Evolutionary conservation across 2,888 invertebrate species (phyloP).

Genomic region (Cybosia mesomella): DNA sequence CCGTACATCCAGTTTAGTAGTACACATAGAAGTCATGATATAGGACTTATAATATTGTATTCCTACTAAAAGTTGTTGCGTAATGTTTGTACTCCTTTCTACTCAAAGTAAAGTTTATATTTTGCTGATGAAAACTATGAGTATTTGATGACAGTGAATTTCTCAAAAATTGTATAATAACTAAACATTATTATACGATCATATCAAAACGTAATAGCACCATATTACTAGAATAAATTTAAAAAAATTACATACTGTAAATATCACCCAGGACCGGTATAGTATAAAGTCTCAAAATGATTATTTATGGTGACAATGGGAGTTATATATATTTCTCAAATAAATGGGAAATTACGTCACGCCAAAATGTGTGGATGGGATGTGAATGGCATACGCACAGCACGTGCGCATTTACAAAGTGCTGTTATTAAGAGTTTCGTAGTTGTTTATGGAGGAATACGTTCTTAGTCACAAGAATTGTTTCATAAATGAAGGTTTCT

Average conservation of each 20-base stretch:
- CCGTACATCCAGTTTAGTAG: background rate
- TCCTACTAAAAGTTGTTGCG: background rate
- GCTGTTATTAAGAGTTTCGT: slow-evolving; percentile 7
- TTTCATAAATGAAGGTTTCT: background rate
- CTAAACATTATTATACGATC: background rate
- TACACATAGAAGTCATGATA: background rate
- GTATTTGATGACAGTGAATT: background rate
- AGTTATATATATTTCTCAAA: slow-evolving; percentile 12
- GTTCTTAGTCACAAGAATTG: background rate
- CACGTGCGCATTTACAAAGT: background rate
- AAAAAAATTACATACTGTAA: slow-evolving; percentile 6
- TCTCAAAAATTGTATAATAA: background rate
- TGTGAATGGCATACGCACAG: slow-evolving; percentile 16
- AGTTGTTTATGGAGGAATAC: background rate
- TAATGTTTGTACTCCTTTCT: background rate
- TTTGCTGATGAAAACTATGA: background rate
- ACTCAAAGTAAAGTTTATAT: background rate
- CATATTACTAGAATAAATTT: background rate
- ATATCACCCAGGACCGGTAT: slow-evolving; percentile 1
- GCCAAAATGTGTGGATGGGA: background rate
- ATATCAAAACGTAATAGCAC: background rate
- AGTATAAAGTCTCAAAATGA: background rate
- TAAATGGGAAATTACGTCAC: slow-evolving; percentile 10
- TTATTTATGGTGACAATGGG: background rate
- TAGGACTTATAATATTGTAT: background rate